phyloP scores from a whole-genome alignment of 2,113 vertebrate genomes.

The Morphnarchus princeps region DNA sequence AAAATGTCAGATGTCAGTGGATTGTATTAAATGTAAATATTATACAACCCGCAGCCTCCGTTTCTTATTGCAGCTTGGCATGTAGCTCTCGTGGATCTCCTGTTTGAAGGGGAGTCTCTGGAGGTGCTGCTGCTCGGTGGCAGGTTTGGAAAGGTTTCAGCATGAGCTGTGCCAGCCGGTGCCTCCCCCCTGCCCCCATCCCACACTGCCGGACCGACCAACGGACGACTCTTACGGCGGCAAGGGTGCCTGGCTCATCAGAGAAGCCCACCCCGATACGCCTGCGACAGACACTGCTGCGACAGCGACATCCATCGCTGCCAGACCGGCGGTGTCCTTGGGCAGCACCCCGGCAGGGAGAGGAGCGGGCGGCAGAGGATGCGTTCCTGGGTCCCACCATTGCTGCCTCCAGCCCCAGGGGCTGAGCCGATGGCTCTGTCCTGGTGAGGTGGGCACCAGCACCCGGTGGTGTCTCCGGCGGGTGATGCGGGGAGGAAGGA shows the following conservation, averaged over 20 bases:
- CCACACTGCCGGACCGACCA: accelerated
- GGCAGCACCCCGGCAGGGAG: background rate
- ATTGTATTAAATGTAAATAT: slow-evolving; percentile 69
- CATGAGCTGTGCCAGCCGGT: accelerated
- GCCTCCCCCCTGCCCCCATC: accelerated
- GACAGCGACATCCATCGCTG: accelerated
- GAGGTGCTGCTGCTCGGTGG: background rate
- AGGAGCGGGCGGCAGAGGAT: background rate
- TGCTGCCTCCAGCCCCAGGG: background rate
- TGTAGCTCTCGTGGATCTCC: background rate
- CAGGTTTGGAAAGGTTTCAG: background rate
- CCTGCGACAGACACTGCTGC: background rate
- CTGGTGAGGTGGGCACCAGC: background rate
- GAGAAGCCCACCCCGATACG: background rate
- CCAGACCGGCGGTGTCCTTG: background rate
- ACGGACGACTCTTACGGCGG: accelerated
- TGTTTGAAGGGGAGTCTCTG: slow-evolving; percentile 40
- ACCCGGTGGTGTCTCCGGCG: background rate
- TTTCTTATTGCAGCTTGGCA: slow-evolving; percentile 30
- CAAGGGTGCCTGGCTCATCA: background rate
- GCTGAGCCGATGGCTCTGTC: background rate
- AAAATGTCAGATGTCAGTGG: slow-evolving; percentile 64
- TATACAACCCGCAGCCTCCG: background rate
- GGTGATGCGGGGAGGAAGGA: background rate
- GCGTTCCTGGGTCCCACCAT: background rate